Conservation (phyloP, 2,797 vertebrate genomes). For the Epinephelus awoara region DNA sequence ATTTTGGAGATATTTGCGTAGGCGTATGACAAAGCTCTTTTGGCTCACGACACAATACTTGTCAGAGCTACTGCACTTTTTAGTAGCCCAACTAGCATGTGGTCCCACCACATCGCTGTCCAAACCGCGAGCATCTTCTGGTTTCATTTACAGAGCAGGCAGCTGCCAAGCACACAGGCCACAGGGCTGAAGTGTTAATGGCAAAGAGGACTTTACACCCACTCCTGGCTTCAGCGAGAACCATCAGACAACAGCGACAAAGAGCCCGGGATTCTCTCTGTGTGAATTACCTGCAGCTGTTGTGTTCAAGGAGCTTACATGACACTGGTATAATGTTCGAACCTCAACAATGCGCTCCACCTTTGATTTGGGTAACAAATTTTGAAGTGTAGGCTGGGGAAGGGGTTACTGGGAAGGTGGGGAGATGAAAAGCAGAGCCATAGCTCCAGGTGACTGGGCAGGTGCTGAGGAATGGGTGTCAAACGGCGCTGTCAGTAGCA, state of each 20-base stretch:
- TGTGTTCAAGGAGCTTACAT: conserved; percentile 78
- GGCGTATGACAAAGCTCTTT: conserved; percentile 82
- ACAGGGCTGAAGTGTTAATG: conserved; percentile 83
- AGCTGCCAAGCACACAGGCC: conserved; percentile 85
- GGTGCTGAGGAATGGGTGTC: conserved; percentile 74
- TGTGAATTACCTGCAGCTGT: conserved; percentile 83
- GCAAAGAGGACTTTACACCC: conserved; percentile 78
- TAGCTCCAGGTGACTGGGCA: conserved; percentile 79
- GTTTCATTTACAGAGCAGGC: conserved; percentile 84
- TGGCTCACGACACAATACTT: conserved; percentile 80
- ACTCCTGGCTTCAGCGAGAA: conserved; percentile 63
- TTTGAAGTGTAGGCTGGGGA: conserved; percentile 59
- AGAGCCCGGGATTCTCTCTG: conserved; percentile 69
- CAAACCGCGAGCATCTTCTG: conserved; percentile 87
- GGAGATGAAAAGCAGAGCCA: conserved; percentile 68
- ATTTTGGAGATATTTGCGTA: conserved; percentile 81
- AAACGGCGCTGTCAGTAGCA: conserved; percentile 63
- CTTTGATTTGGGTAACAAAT: conserved; percentile 81
- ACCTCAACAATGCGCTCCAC: conserved; percentile 70
- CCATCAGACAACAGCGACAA: conserved; percentile 78
- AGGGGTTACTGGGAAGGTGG: conserved; percentile 40
- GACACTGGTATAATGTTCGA: conserved; percentile 82
- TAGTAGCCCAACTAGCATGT: conserved; percentile 83
- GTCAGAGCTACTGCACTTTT: conserved; percentile 84
- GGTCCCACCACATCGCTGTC: conserved; percentile 78